These are phyloP conservation scores for Mesocentrotus franciscanus DNA, from an alignment of 53 echinoderm and acorn worm species.

Conservation along the genomic window DNA sequence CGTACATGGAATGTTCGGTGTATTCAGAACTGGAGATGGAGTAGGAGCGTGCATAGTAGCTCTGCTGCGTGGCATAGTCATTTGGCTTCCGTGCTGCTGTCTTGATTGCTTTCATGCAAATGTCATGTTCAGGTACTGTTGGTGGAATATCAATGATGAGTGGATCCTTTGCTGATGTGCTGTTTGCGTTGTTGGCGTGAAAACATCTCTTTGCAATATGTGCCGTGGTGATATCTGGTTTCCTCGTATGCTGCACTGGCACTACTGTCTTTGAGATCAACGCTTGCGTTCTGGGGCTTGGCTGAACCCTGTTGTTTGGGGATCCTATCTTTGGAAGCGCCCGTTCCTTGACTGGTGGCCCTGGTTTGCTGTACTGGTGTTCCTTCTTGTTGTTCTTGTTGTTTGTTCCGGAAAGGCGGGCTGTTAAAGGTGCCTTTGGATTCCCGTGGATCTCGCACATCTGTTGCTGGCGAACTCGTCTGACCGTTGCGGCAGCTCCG, in stretches of 20 bases:
- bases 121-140: slow-evolving; percentile 67
- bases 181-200: slow-evolving; percentile 71
- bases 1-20: slow-evolving; percentile 53
- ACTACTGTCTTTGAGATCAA: slow-evolving; percentile 9
- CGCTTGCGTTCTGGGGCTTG: slow-evolving; percentile 30
- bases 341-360: slow-evolving; percentile 57
- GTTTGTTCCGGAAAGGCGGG: not conserved
- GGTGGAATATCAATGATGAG: slow-evolving; percentile 56
- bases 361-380: slow-evolving; percentile 59
- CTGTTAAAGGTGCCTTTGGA: slow-evolving; percentile 53
- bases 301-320: slow-evolving; percentile 58
- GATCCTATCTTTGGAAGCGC: slow-evolving; percentile 39
- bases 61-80: slow-evolving; percentile 53
- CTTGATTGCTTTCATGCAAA: slow-evolving; percentile 65
- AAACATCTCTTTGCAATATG: slow-evolving; percentile 38
- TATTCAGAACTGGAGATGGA: slow-evolving; percentile 67
- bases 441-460: slow-evolving; percentile 66
- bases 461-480: slow-evolving; percentile 61
- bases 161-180: slow-evolving; percentile 21
- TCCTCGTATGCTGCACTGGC: slow-evolving; percentile 40
- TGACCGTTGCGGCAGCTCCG: slow-evolving; percentile 69
- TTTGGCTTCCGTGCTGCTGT: slow-evolving; percentile 51
- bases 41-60: slow-evolving; percentile 69
- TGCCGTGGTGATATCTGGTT: slow-evolving; percentile 44
- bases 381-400: no score